Evolutionary conservation across 2,888 invertebrate genomes (phyloP), one percentile per base, ranked within the genome.

Genomic region (Clitarchus hookeri): DNA sequence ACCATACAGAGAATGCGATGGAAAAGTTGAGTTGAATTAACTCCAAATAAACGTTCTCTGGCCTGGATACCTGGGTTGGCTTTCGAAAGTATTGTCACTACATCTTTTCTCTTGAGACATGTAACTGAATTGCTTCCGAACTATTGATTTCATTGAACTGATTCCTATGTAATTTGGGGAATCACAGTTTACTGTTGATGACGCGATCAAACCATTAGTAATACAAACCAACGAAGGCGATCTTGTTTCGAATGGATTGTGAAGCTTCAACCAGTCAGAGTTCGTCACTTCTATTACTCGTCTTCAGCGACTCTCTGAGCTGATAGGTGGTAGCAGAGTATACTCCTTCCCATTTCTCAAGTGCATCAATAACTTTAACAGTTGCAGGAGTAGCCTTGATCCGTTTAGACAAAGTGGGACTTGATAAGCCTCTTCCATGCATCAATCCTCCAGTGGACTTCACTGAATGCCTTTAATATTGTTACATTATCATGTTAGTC

Each of bases 21-120:
- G 78, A 16, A 78, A 78, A 78, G 78, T 78, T 78, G 78, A 78
- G 26, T n/a, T n/a, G n/a, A n/a, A n/a, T 78, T 78, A 78, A 78
- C 78, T 78, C 16, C 78, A 78, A 78, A 6, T 26, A 78, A 78
- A 78, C 16, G 9, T 78, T 48, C 48, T 78, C 78, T 78, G 8
- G 16, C 19, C 9, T 16, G 78, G 19, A 78, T 78, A 16, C 8
- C 19, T 16, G 6, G 8, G 8, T 78, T 8, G 78, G 26, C 78
- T 78, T 6, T 78, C 19, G 78, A 8, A 78, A 78, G 78, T 78
- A 16, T 78, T 16, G 19, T 16, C 6, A 78, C 78, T 11, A 78
- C 78, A 16, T 78, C 9, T 16, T 78, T 78, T 16, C 26, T 78
- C 19, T 78, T 78, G 19, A 78, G 19, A 78, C 19, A 16, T 11